These are phyloP conservation scores for Paradisaea rubra DNA, from an alignment of 2,113 vertebrate species.

Conservation along the genomic window DNA sequence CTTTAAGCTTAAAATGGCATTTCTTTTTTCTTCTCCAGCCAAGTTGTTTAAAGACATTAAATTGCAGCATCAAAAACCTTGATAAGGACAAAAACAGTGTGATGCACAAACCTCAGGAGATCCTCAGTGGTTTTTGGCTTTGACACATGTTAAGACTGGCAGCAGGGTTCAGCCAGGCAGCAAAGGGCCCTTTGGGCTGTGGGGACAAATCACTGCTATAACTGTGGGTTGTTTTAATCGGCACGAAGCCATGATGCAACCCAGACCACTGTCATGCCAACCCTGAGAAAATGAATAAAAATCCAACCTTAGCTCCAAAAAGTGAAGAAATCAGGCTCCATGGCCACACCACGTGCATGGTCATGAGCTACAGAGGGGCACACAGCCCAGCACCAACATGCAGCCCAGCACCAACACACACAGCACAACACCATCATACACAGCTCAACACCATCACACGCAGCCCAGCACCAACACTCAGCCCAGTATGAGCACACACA, in stretches of 20 bases:
- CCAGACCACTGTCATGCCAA: not conserved
- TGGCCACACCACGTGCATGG: not conserved
- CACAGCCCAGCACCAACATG: not conserved
- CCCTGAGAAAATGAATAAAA: not conserved
- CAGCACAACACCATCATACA: not conserved
- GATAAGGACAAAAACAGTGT: rapidly evolving
- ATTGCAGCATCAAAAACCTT: not conserved
- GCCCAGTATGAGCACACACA: not conserved
- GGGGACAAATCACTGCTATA: not conserved
- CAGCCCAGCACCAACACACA: not conserved
- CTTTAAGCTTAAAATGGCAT: not conserved
- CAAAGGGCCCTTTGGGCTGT: not conserved
- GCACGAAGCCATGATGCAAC: not conserved
- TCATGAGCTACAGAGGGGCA: not conserved
- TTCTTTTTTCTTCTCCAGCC: not conserved
- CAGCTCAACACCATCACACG: not conserved
- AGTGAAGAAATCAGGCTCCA: rapidly evolving
- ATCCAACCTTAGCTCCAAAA: not conserved
- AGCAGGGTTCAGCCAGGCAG: not conserved
- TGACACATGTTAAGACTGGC: not conserved
- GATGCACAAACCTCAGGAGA: not conserved
- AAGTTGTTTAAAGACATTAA: not conserved
- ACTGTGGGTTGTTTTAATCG: not conserved
- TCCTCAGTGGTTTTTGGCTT: not conserved
- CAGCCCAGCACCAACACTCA: not conserved